Evolutionary conservation across 2,113 vertebrate species (phyloP), one percentile per base, ranked within the genome.

Genomic region (Mustela nigripes): DNA sequence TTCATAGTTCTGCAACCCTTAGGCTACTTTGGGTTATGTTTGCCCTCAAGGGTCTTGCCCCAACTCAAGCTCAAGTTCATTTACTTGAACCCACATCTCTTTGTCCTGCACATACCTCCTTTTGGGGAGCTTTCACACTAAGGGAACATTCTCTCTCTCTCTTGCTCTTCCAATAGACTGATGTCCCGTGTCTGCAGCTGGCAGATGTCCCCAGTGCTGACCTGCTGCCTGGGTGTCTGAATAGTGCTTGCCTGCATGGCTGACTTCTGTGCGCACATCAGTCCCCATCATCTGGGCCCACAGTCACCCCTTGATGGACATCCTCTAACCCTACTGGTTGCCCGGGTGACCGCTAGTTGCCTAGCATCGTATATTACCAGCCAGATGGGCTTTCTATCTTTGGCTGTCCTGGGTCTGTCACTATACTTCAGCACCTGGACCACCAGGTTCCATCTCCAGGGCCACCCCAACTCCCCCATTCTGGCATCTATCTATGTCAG

Each of bases 351-450:
- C 0, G 9, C 71, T 9, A 65, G 98, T 97, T 92, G 87, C 96
- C 87, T 96, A 95, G 90, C 71, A 89, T 39, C 2, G 0, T 78
- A 36, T 95, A 86, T 94, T 56, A 89, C 71, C 65, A 91, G 89
- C 60, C 83, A 97, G 62, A 91, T 86, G 73, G 86, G 48, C 73
- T 91, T 97, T 83, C 90, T 89, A 65, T 95, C 92, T 45, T 53
- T 79, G 65, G 53, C 39, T 12, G 36, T 67, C 73, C 22, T 93
- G 62, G 36, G 7, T 76, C 95, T 73, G 24, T 91, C 65, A 73
- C 89, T 53, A 7, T 33, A 22, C 85, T 67, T 78, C 81, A 95
- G 96, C 86, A 95, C 65, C 71, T 97, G 89, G 60, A 56, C 82
- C 19, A n/a, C 53, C 7, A 74, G 28, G n/a, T 86, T 69, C n/a